phyloP scores from a whole-genome alignment of 2,888 invertebrate genomes.

The Amphiduros pacificus region DNA sequence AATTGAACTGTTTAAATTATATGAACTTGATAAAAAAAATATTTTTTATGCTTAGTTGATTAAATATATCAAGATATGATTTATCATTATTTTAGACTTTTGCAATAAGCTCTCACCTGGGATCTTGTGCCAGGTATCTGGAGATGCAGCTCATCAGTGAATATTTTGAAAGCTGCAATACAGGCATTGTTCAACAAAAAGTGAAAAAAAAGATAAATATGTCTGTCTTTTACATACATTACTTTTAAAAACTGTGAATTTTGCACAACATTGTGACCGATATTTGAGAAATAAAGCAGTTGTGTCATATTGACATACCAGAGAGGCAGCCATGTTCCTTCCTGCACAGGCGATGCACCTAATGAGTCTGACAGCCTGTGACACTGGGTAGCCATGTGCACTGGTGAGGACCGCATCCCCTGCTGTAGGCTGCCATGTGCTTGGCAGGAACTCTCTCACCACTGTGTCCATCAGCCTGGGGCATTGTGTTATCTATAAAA shows the following conservation, averaged over 20 bases:
- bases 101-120: slow-evolving; percentile 40
- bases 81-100: too few relatives aligned
- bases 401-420: slow-evolving; percentile 34
- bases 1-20: too few relatives aligned
- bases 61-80: too few relatives aligned
- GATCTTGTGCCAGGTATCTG: slow-evolving; percentile 46
- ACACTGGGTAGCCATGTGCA: slow-evolving; percentile 71
- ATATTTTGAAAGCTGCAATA: slow-evolving; percentile 48
- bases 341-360: slow-evolving; percentile 72
- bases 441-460: slow-evolving; percentile 56
- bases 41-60: too few relatives aligned
- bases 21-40: too few relatives aligned
- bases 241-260: too few relatives aligned
- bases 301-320: too few relatives aligned
- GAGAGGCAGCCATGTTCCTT: slow-evolving; percentile 63
- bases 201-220: too few relatives aligned
- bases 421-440: slow-evolving; percentile 47
- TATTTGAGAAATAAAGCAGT: background rate
- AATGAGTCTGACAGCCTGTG: slow-evolving; percentile 74
- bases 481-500: slow-evolving; percentile 64
- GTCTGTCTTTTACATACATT: too few relatives aligned
- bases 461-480: slow-evolving; percentile 68
- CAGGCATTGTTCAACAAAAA: too few relatives aligned
- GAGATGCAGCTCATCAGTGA: slow-evolving; percentile 43
- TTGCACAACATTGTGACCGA: too few relatives aligned